Conservation (phyloP, 2,113 vertebrate species). For the Miniopterus natalensis region DNA sequence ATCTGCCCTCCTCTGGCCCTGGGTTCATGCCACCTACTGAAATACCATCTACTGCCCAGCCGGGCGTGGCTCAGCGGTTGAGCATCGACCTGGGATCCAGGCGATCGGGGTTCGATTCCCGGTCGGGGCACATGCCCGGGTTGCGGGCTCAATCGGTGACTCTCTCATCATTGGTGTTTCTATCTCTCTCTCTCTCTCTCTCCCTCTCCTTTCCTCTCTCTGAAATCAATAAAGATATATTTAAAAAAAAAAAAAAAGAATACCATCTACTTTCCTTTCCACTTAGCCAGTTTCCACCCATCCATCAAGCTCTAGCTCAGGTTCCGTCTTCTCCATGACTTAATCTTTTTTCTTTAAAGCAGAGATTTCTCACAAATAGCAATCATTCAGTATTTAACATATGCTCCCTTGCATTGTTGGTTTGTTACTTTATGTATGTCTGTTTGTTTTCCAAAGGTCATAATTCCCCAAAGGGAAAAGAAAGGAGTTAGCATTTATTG, state of each 20-base stretch:
- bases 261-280: background rate
- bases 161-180: too few relatives aligned
- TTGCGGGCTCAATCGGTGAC: too few relatives aligned
- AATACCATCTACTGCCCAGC: background rate
- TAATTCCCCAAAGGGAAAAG: background rate
- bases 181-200: too few relatives aligned
- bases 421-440: background rate
- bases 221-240: too few relatives aligned
- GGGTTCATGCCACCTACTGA: background rate
- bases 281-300: background rate
- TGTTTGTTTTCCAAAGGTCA: constrained; percentile 13
- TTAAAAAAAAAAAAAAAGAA: background rate
- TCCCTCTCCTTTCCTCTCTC: too few relatives aligned
- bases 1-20: background rate
- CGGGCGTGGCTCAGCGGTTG: too few relatives aligned
- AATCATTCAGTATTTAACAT: background rate
- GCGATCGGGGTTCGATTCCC: too few relatives aligned
- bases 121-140: too few relatives aligned
- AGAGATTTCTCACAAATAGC: background rate
- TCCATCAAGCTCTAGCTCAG: background rate
- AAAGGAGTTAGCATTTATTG: background rate
- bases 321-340: background rate
- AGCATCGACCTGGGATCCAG: too few relatives aligned
- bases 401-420: background rate
- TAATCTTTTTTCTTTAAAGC: constrained; percentile 28